Base-by-base conservation (phyloP, 92 coral and sea anemone genomes). In the Epizoanthus fatuus region DNA sequence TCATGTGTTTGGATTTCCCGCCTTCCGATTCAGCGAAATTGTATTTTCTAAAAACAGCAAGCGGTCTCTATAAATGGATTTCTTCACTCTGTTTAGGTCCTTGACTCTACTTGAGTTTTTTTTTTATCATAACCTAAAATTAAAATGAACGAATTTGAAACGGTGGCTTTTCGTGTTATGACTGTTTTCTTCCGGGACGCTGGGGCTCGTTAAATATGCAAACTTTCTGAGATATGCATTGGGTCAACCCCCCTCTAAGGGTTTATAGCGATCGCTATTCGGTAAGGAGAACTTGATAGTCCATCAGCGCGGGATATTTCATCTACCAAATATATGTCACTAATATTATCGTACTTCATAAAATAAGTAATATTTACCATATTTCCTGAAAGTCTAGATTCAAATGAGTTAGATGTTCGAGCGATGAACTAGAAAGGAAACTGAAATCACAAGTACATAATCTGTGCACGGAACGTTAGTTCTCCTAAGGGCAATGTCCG, bases 201-300 rank as follows among this genome's bases (percentile, higher is more conserved):
- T 14, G 1, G 70, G 69, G 57, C 53, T 77, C 69, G 54, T 64
- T 20, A 77, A 59, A 77, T 59, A 77, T 77, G 69, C 69, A 32
- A 70, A 68, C 77, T 55, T 62, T 63, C 44, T 63, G 3, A 32
- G 69, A 68, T 14, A 67, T 79, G 79, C 95, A 94, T 78, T 94
- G 69, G 73, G 62, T 57, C 67, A 79, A 87, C 98, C 98, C 98
- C 98, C 98, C 98, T 94, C 95, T 94, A 94, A 67, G 10, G 74
- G 68, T 83, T 16, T 86, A 94, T 84, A 63, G 82, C 82, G 15
- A 40, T 54, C 14, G 52, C 14, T 60, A 17, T 0, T 25, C n/a
- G 1, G 69, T 77, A 77, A 12, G 56, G 69, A 77, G 82, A 77
- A 77, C 63, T 58, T 9, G 29, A 3, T 1, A 22, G 4, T 39